phyloP scores from a whole-genome alignment of 1,140 invertebrate species.

The Planococcus citri region DNA sequence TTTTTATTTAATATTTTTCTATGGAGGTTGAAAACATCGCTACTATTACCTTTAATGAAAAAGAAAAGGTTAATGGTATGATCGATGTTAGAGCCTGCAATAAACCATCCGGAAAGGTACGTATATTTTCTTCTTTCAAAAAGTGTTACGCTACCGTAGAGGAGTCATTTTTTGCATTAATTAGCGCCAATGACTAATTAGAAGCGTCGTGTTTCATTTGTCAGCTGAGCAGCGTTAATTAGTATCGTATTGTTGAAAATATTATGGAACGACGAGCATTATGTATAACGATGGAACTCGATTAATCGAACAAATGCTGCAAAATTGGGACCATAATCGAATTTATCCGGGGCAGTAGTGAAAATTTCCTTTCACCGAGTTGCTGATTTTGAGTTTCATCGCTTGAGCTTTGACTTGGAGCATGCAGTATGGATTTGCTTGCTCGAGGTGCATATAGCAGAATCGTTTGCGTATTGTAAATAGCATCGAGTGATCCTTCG shows the following conservation, averaged over 20 bases:
- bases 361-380: no score
- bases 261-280: neutral
- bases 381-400: no score
- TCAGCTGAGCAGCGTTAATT: neutral
- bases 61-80: constrained; percentile 29
- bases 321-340: no score
- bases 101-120: constrained; percentile 40
- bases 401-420: no score
- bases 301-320: no score
- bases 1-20: neutral
- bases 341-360: no score
- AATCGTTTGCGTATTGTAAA: no score
- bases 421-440: no score
- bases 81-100: constrained; percentile 41
- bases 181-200: neutral
- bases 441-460: no score
- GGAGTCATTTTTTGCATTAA: neutral
- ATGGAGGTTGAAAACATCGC: neutral
- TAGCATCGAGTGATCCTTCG: no score
- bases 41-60: neutral
- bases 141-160: neutral
- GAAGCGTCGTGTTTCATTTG: neutral
- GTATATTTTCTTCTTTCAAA: constrained; percentile 26
- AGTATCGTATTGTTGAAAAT: neutral
- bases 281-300: neutral